These are phyloP conservation scores for Eilema sororculum DNA, from an alignment of 2,888 invertebrate species.

Conservation along the genomic window DNA sequence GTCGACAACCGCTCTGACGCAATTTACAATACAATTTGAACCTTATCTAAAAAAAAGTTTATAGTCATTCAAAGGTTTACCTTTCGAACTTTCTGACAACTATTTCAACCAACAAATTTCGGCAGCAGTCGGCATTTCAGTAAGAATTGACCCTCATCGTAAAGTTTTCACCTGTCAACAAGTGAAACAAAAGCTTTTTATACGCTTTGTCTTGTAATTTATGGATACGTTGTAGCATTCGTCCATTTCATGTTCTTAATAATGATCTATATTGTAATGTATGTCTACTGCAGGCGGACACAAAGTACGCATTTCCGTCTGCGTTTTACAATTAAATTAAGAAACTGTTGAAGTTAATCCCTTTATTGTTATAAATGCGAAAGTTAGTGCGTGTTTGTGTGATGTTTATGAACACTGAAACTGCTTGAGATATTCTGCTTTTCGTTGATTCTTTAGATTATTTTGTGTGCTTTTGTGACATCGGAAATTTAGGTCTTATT, in stretches of 20 bases:
- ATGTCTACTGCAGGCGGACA: neutral
- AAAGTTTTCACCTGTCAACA: conserved; percentile 20
- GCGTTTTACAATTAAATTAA: neutral
- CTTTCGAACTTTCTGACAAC: too few relatives aligned
- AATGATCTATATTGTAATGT: neutral
- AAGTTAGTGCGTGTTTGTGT: neutral
- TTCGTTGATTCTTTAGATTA: neutral
- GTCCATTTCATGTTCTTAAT: conserved; percentile 15
- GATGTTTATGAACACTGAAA: neutral
- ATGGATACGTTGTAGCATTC: neutral
- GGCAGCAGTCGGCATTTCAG: too few relatives aligned
- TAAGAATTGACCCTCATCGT: conserved; percentile 5
- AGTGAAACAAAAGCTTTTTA: conserved; percentile 19
- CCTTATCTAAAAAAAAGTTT: too few relatives aligned
- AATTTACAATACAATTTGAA: too few relatives aligned
- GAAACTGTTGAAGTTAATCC: neutral
- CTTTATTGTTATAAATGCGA: neutral
- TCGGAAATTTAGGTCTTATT: too few relatives aligned
- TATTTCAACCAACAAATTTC: too few relatives aligned
- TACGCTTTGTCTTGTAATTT: conserved; percentile 15
- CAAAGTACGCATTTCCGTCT: neutral
- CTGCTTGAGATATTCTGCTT: neutral
- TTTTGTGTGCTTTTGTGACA: neutral
- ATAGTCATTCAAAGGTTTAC: too few relatives aligned
- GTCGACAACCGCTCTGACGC: too few relatives aligned